phyloP scores from a whole-genome alignment of 2,113 vertebrate species.

The Epinephelus fuscoguttatus region DNA sequence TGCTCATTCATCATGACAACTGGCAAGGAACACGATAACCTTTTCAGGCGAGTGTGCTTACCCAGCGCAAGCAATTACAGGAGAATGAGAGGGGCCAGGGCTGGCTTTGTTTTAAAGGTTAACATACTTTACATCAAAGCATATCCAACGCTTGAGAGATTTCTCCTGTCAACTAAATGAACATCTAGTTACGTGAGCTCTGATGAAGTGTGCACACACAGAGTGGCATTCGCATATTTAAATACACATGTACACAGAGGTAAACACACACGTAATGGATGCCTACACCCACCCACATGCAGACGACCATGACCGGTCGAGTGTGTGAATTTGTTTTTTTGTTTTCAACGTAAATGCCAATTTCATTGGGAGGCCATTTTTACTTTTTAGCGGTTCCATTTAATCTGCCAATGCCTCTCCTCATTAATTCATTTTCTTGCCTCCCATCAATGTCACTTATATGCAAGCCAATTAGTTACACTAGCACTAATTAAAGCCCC shows the following conservation, averaged over 20 bases:
- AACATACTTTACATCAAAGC: slow-evolving; percentile 81
- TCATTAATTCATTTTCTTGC: slow-evolving; percentile 72
- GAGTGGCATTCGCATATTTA: not conserved
- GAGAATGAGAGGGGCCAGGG: slow-evolving; percentile 77
- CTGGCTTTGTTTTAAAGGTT: slow-evolving; percentile 85
- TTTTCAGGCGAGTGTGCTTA: slow-evolving; percentile 81
- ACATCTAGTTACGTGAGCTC: slow-evolving; percentile 71
- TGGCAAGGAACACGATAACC: slow-evolving; percentile 79
- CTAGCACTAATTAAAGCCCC: slow-evolving; percentile 77
- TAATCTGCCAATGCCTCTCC: slow-evolving; percentile 57
- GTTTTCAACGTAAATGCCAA: slow-evolving; percentile 31
- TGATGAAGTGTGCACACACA: slow-evolving; percentile 57
- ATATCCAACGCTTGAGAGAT: slow-evolving; percentile 74
- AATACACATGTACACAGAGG: not conserved
- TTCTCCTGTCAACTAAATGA: slow-evolving; percentile 76
- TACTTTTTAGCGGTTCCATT: slow-evolving; percentile 51
- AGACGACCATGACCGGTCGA: not conserved
- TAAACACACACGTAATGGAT: slow-evolving; percentile 1
- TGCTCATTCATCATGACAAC: slow-evolving; percentile 77
- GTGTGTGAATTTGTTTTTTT: slow-evolving; percentile 23
- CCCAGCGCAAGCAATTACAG: slow-evolving; percentile 79
- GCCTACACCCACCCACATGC: slow-evolving; percentile 39
- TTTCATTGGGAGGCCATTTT: slow-evolving; percentile 35
- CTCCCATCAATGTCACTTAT: slow-evolving; percentile 76
- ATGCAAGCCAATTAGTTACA: slow-evolving; percentile 77